Evolutionary conservation across 2,113 vertebrate genomes (phyloP).

Genomic region (Anguilla japonica): DNA sequence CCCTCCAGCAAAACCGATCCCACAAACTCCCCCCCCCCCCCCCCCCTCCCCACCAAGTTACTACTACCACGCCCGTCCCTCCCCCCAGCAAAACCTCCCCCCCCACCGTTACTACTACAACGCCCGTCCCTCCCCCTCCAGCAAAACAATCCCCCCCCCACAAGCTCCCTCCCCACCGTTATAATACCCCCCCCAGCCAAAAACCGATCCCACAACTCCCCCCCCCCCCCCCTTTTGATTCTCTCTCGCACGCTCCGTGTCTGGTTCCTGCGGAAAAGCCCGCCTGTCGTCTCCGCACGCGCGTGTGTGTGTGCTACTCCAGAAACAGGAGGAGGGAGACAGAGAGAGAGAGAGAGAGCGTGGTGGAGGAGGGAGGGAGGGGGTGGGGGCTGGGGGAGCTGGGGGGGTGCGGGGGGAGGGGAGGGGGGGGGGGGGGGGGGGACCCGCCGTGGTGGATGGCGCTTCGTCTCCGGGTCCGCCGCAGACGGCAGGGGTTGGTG

Average conservation of each 20-base stretch:
- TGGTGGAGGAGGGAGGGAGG: background rate
- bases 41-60: slow-evolving; percentile 16
- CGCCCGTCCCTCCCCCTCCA: slow-evolving; percentile 22
- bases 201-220: slow-evolving; percentile 37
- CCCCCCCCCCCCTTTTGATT: slow-evolving; percentile 19
- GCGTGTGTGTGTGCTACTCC: slow-evolving; percentile 36
- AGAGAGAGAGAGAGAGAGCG: slow-evolving; percentile 27
- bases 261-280: slow-evolving; percentile 60
- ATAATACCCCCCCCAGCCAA: slow-evolving; percentile 19
- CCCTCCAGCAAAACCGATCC: slow-evolving; percentile 39
- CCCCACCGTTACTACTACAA: slow-evolving; percentile 16
- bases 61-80: slow-evolving; percentile 18
- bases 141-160: slow-evolving; percentile 30
- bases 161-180: slow-evolving; percentile 7
- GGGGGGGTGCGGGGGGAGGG: slow-evolving; percentile 33
- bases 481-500: slow-evolving; percentile 47
- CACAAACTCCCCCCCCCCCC: background rate
- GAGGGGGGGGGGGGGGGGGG: slow-evolving; percentile 34
- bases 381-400: slow-evolving; percentile 22
- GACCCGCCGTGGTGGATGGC: slow-evolving; percentile 59
- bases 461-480: slow-evolving; percentile 55
- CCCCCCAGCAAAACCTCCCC: slow-evolving; percentile 30
- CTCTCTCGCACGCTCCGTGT: slow-evolving; percentile 36
- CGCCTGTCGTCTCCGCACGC: slow-evolving; percentile 43
- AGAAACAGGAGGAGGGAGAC: slow-evolving; percentile 45